Base-by-base conservation (phyloP, 2,797 vertebrate species). In the Coranthus polyacanthus region DNA sequence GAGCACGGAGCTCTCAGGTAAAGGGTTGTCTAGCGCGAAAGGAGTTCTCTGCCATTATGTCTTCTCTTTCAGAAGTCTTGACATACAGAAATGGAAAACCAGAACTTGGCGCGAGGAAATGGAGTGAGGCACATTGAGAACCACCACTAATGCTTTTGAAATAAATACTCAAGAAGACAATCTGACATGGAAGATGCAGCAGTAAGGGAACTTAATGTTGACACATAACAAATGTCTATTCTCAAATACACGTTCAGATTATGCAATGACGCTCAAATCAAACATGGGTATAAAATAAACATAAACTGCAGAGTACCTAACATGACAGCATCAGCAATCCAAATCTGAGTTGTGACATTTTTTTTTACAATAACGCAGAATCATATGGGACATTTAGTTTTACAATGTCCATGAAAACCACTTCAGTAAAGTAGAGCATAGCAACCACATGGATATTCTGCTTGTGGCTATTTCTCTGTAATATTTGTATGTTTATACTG, bases 361-460 rank as follows among this genome's bases (percentile, higher is more conserved):
- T 29, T 36, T 56, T 45, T 12, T 3, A 62, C 50, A 26, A 46
- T 51, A 43, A 76, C 41, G 36, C 24, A 50, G 22, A 64, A 55
- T 47, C 42, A 0, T 53, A 46, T 5, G 51, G 58, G 10, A 68
- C 51, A 78, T 82, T 76, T 73, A 45, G 6, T 68, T 83, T 85
- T 68, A 76, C 21, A 46, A 61, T 41, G 50, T 52, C 50, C 53
- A 36, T 58, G 38, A 68, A 2, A 12, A 71, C 13, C 1, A n/a
- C 36, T 12, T n/a, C 54, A 62, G 50, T 62, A 44, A 20, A 61
- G 17, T 0, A 29, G 8, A 65, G 44, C 63, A 62, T 26, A 61
- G 63, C 54, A 75, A 70, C 80, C 71, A 26, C 72, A 61, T 81
- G 58, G 54, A 39, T 18, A 41, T 5, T 72, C 45, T 47, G n/a